Conservation (phyloP, 2,113 vertebrate species). For the Scytalopus superciliaris region DNA sequence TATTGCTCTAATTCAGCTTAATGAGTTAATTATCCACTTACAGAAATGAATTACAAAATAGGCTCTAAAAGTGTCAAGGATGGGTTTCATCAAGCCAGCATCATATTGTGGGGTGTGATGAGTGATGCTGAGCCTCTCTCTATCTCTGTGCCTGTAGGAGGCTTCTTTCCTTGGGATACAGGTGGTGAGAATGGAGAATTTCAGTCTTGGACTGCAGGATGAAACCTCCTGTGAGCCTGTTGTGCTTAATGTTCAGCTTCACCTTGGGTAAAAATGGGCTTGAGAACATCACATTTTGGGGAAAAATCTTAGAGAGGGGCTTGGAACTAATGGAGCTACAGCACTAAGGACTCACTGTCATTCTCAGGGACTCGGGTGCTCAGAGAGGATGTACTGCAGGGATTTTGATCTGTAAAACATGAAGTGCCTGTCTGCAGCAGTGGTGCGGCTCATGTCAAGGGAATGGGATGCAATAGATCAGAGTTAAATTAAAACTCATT, state of each 20-base stretch:
- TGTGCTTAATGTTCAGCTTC: neutral
- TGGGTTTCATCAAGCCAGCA: neutral
- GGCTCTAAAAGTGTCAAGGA: neutral
- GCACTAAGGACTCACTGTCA: neutral
- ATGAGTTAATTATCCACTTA: conserved; percentile 14
- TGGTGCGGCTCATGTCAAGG: neutral
- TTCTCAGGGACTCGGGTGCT: neutral
- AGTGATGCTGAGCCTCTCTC: neutral
- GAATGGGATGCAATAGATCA: neutral
- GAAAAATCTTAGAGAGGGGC: neutral
- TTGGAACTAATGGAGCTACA: neutral
- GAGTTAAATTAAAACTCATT: conserved; percentile 38
- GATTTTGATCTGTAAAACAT: neutral
- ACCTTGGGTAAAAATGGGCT: neutral
- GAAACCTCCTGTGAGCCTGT: neutral
- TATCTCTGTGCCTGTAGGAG: neutral
- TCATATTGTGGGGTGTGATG: neutral
- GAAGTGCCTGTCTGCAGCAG: neutral
- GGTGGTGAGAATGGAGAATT: neutral
- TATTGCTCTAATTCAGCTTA: neutral
- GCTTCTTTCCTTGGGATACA: neutral
- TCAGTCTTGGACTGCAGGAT: neutral
- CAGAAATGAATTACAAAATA: conserved; percentile 18
- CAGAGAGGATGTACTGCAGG: neutral
- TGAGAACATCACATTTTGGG: neutral